Conservation (phyloP, 2,113 vertebrate genomes). For the Psilopogon haemacephalus region DNA sequence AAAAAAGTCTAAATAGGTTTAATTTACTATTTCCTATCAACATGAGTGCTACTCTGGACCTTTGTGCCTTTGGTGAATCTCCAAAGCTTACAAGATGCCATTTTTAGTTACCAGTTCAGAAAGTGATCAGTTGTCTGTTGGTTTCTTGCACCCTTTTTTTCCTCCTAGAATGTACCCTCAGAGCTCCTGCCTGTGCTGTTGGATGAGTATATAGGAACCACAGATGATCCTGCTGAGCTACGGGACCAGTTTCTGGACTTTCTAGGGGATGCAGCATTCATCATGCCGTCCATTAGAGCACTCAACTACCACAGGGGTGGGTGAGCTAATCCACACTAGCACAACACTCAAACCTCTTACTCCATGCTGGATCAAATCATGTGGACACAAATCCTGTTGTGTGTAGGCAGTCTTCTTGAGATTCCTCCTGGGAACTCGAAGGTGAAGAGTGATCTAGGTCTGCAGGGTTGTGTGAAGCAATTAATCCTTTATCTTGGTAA, state of each 20-base stretch:
- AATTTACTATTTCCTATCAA: background rate
- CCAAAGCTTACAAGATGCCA: background rate
- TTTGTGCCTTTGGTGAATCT: background rate
- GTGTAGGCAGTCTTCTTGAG: background rate
- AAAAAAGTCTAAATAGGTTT: background rate
- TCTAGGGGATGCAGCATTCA: slow-evolving; percentile 72
- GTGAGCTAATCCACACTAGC: slow-evolving; percentile 54
- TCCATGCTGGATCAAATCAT: background rate
- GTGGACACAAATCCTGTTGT: background rate
- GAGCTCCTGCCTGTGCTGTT: slow-evolving; percentile 10
- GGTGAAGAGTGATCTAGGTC: background rate
- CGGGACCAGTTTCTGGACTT: slow-evolving; percentile 72
- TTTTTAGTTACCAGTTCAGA: background rate
- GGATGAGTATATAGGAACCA: slow-evolving; percentile 75
- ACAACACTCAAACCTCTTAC: background rate
- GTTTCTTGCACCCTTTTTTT: background rate
- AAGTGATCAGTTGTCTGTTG: background rate
- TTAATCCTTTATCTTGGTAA: background rate
- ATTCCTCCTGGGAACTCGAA: background rate
- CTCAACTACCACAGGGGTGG: slow-evolving; percentile 80
- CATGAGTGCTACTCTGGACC: background rate
- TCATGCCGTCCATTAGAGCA: slow-evolving; percentile 73
- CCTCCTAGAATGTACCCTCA: background rate
- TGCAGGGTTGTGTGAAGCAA: background rate
- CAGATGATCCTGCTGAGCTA: slow-evolving; percentile 68